Conservation (phyloP, 1,140 invertebrate genomes). For the Procambarus clarkii region DNA sequence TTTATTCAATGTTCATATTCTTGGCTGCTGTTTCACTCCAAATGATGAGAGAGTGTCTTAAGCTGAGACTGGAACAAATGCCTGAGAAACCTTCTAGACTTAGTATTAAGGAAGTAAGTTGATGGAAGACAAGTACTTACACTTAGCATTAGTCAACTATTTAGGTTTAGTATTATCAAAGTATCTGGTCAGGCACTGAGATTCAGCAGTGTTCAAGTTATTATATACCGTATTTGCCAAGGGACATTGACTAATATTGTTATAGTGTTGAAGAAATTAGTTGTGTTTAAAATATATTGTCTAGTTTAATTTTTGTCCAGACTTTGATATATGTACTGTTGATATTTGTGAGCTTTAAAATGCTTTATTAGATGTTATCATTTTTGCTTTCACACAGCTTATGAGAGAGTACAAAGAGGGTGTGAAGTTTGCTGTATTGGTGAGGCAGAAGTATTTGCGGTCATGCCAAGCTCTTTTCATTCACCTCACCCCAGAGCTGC, state of each 20-base stretch:
- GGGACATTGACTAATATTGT: too few relatives aligned
- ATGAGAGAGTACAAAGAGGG: slow-evolving; percentile 93
- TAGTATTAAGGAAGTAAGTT: slow-evolving; percentile 84
- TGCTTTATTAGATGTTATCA: background rate
- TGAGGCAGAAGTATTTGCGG: slow-evolving; percentile 83
- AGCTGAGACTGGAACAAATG: slow-evolving; percentile 88
- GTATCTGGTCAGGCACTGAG: too few relatives aligned
- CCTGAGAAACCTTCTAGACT: slow-evolving; percentile 89
- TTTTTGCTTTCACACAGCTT: slow-evolving; percentile 78
- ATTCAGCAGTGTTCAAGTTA: too few relatives aligned
- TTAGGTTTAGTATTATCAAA: too few relatives aligned
- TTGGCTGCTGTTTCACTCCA: slow-evolving; percentile 88
- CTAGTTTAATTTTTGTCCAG: too few relatives aligned
- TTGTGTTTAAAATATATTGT: too few relatives aligned
- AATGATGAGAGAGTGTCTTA: slow-evolving; percentile 91
- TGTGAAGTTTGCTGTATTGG: slow-evolving; percentile 85
- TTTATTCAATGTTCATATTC: slow-evolving; percentile 88
- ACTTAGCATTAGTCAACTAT: too few relatives aligned
- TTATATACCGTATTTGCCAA: too few relatives aligned
- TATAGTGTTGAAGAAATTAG: too few relatives aligned
- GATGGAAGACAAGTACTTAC: too few relatives aligned
- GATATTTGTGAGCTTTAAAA: background rate
- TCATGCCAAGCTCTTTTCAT: slow-evolving; percentile 83
- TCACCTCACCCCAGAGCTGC: slow-evolving; percentile 77
- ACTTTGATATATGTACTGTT: background rate